phyloP scores from a whole-genome alignment of 2,888 invertebrate genomes.

The Sphinx pinastri region DNA sequence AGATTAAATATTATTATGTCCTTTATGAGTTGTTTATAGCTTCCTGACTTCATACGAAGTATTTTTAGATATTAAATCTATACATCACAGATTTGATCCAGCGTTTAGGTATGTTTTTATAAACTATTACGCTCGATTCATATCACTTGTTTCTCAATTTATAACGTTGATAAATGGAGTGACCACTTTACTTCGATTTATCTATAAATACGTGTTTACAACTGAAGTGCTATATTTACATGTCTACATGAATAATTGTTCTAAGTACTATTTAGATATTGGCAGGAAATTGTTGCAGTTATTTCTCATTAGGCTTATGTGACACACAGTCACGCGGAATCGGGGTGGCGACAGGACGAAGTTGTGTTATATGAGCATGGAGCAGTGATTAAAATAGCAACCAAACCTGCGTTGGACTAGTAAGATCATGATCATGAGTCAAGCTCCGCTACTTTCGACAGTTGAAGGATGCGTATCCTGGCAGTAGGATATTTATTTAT shows the following conservation, averaged over 20 bases:
- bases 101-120: neutral
- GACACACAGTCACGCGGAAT: too few relatives aligned
- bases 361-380: too few relatives aligned
- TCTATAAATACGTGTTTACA: neutral
- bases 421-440: too few relatives aligned
- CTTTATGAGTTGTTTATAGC: neutral
- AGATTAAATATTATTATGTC: constrained; percentile 15
- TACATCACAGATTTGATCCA: neutral
- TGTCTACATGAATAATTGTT: neutral
- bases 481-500: too few relatives aligned
- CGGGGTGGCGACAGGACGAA: too few relatives aligned
- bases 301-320: neutral
- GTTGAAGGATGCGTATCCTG: too few relatives aligned
- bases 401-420: too few relatives aligned
- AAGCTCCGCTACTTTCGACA: too few relatives aligned
- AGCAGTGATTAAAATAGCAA: too few relatives aligned
- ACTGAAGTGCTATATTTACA: neutral
- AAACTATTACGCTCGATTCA: neutral
- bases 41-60: constrained; percentile 26
- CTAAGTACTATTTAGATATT: neutral
- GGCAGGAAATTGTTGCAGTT: neutral
- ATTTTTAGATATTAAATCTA: constrained; percentile 26
- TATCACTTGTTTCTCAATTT: constrained; percentile 6
- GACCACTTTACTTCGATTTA: neutral
- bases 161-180: constrained; percentile 5